A percentile compares a stretch with the other conserved stretches of the same genome.
These are phyloP conservation scores for Odontocerum albicorne DNA, from an alignment of 2,888 invertebrate genomes.

Conservation along the genomic window DNA sequence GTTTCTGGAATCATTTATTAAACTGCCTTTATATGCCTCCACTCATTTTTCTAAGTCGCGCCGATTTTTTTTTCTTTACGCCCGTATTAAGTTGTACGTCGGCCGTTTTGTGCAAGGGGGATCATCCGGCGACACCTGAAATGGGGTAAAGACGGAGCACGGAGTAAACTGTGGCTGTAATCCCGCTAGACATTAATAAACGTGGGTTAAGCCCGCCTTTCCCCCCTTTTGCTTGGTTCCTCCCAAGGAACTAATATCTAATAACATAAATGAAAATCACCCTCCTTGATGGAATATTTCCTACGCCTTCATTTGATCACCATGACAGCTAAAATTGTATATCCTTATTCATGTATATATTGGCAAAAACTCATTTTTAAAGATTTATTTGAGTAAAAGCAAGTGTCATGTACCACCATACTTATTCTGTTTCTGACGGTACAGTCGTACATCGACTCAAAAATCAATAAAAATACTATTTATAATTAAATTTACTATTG, in stretches of 20 bases:
- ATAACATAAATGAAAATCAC: slow-evolving; percentile 30
- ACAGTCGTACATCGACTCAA: no score
- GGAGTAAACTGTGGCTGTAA: slow-evolving; percentile 13
- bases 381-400: no score
- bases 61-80: slow-evolving; percentile 22
- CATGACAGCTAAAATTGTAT: no score
- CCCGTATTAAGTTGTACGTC: slow-evolving; percentile 15
- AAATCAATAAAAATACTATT: no score
- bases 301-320: slow-evolving; percentile 5
- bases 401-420: no score
- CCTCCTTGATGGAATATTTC: slow-evolving; percentile 20
- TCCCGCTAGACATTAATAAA: slow-evolving; percentile 35
- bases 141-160: slow-evolving; percentile 7
- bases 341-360: no score
- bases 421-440: no score
- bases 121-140: slow-evolving; percentile 15
- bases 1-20: slow-evolving; percentile 16
- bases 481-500: no score
- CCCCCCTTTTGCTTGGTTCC: slow-evolving; percentile 4
- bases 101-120: slow-evolving; percentile 14
- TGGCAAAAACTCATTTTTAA: no score
- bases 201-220: slow-evolving; percentile 26
- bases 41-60: slow-evolving; percentile 15
- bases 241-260: slow-evolving; percentile 27
- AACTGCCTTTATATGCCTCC: slow-evolving; percentile 10